These are phyloP conservation scores for Mus spretus DNA, from an alignment of 2,797 vertebrate genomes.

Conservation along the genomic window DNA sequence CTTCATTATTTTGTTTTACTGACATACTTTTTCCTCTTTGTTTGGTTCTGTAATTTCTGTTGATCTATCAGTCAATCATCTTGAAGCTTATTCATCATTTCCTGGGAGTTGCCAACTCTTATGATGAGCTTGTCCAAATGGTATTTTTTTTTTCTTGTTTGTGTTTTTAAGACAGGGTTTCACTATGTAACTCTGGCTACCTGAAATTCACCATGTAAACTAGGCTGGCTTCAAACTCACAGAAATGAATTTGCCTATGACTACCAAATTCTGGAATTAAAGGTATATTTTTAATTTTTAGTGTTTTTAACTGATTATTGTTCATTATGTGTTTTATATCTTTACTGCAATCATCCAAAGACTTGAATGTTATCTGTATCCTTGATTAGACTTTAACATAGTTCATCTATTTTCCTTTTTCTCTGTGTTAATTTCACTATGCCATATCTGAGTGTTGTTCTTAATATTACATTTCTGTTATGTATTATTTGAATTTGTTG, in stretches of 20 bases:
- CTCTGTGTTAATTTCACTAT: neutral
- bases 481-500: neutral
- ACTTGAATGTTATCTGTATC: neutral
- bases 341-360: neutral
- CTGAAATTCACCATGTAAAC: neutral
- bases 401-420: conserved; percentile 25
- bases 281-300: conserved; percentile 21
- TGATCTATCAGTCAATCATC: neutral
- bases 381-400: conserved; percentile 20
- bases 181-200: neutral
- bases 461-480: neutral
- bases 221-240: neutral
- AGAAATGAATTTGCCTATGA: neutral
- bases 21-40: too few species aligned
- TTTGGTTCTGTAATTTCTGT: conserved; percentile 5
- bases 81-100: neutral
- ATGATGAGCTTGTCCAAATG: neutral
- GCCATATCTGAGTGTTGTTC: neutral
- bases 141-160: neutral
- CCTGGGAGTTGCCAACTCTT: neutral
- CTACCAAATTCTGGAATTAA: neutral
- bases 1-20: neutral
- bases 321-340: neutral
- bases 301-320: neutral
- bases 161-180: neutral